Percentiles rank a stretch among this genome's conserved stretches.
phyloP scores from a whole-genome alignment of 2,113 vertebrate genomes.

The Rhabdornis inornatus region DNA sequence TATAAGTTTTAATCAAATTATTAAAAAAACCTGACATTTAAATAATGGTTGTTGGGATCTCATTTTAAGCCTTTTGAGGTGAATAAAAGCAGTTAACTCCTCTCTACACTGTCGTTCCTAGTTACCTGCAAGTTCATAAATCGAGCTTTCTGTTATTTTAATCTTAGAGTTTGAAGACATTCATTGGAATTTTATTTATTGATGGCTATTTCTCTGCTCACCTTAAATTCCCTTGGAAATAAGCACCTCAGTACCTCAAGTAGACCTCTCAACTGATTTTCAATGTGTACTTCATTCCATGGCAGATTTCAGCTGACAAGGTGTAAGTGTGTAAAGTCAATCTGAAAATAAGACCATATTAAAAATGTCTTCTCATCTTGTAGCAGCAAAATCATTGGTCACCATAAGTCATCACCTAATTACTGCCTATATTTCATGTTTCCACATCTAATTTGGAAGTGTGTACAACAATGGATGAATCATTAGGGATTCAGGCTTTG shows the following conservation, averaged over 20 bases:
- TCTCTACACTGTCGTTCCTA: neutral
- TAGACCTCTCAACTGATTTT: neutral
- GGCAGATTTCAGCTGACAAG: neutral
- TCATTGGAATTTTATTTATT: neutral
- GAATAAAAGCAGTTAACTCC: neutral
- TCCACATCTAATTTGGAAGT: neutral
- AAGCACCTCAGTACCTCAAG: neutral
- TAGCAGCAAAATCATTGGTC: neutral
- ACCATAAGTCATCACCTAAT: neutral
- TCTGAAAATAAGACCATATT: neutral
- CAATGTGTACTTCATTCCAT: neutral
- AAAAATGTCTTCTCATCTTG: neutral
- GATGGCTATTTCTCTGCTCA: neutral
- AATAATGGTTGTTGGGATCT: neutral
- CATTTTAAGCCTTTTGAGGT: neutral
- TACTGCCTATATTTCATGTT: neutral
- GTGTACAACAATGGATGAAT: neutral
- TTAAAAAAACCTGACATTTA: neutral
- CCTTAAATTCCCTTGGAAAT: neutral
- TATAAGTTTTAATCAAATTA: neutral
- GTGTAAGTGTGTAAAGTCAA: neutral
- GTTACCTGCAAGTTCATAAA: neutral
- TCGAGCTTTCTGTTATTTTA: neutral
- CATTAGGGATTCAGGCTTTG: neutral
- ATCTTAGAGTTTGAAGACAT: neutral